A percentile compares a stretch with the other conserved stretches of the same genome.
phyloP scores from a whole-genome alignment of 1,140 invertebrate genomes.

The Drosophila ironensis region DNA sequence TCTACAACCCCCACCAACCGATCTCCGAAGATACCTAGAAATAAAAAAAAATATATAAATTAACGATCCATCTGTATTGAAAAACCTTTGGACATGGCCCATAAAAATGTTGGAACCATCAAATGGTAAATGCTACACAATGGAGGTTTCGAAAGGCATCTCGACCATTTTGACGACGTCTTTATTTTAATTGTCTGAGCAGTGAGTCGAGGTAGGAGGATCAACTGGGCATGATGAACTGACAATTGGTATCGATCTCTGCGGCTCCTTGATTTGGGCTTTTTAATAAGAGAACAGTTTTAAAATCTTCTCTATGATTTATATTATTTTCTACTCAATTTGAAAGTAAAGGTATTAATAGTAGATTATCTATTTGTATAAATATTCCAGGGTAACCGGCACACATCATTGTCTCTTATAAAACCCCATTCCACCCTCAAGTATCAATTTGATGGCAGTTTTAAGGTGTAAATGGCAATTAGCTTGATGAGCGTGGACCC shows the following conservation, averaged over 20 bases:
- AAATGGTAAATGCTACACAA: conserved; percentile 54
- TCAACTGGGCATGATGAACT: background rate
- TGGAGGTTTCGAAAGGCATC: conserved; percentile 20
- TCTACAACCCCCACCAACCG: conserved; percentile 7
- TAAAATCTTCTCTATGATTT: background rate
- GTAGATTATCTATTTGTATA: too few relatives aligned
- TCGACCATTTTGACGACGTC: conserved; percentile 22
- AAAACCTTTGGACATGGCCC: conserved; percentile 47
- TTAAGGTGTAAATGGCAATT: conserved; percentile 73
- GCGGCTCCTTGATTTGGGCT: too few relatives aligned
- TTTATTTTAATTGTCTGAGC: conserved; percentile 8
- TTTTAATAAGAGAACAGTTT: too few relatives aligned
- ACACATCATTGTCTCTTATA: background rate
- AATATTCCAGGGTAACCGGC: conserved; percentile 8
- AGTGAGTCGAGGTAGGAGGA: background rate
- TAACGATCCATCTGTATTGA: conserved; percentile 48
- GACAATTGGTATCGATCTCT: too few relatives aligned
- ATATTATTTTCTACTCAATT: too few relatives aligned
- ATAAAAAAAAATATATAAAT: conserved; percentile 8
- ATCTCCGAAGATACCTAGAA: conserved; percentile 8
- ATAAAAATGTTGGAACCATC: conserved; percentile 54
- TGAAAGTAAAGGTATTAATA: background rate
- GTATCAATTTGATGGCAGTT: conserved; percentile 57
- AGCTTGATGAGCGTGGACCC: conserved; percentile 39
- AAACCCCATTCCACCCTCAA: conserved; percentile 19